Base-by-base conservation (phyloP, 2,113 vertebrate species). In the Gobio gobio region DNA sequence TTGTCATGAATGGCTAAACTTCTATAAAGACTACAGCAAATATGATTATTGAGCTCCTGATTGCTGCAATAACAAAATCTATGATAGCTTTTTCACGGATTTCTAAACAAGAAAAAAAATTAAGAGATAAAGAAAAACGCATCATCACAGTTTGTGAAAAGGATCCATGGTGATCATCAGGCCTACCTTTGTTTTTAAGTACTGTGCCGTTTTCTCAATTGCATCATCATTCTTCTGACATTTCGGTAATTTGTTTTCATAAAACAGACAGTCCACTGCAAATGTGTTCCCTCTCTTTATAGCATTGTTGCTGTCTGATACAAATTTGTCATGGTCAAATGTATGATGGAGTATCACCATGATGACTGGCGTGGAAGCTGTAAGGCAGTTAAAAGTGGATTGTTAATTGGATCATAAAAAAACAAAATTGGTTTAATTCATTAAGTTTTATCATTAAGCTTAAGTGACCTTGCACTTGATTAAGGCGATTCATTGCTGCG, bases 241-340 rank as follows among this genome's bases (percentile, higher is more conserved):
- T 0, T 6, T 0, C 54, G 91, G 29, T 6, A 91, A 24, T 0
- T 3, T 24, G 2, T 10, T 0, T 0, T 10, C n/a, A 20, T 47
- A 0, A 85, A 91, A 89, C 26, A 92, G 86, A 63, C 0, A 61
- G 78, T 91, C 88, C 66, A 91, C 89, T 10, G 86, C 85, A 56
- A 89, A 85, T 4, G 0, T 0, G 0, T 49, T 47, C 0, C 1
- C 3, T 3, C 83, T 40, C 0, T 24, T 0, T 80, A 88, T 88
- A 40, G 2, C 18, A 43, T 0, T 45, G 63, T 43, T 79, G 47
- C 36, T 51, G 33, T 79, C 63, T n/a, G 13, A 10, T 40, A 72
- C 9, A 24, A 0, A 9, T 45, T 13, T 68, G 3, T 70, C 63
- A 26, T 47, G 4, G 51, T 86, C 36, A 58, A 59, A 47, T 0